phyloP scores from a whole-genome alignment of 2,113 vertebrate genomes.

The Tapirus terrestris region DNA sequence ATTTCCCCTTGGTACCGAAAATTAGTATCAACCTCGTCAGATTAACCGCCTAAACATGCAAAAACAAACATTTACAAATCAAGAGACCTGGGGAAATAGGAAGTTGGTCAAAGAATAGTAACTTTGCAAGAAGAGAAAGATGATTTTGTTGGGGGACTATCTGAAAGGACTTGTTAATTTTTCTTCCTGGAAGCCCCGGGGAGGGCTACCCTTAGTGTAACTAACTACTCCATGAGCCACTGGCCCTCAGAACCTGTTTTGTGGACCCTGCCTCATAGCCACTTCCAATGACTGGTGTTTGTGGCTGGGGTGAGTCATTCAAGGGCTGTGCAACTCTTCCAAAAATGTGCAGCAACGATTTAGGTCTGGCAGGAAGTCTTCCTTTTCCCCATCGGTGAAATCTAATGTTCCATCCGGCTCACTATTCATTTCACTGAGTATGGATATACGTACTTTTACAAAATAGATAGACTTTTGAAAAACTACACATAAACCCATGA shows the following conservation, averaged over 20 bases:
- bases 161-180: background rate
- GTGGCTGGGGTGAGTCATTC: background rate
- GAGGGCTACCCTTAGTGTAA: background rate
- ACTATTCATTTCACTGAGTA: background rate
- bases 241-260: background rate
- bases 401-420: background rate
- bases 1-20: background rate
- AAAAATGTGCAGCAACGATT: background rate
- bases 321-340: background rate
- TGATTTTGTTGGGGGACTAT: background rate
- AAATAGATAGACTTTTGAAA: background rate
- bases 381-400: background rate
- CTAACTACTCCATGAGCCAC: background rate
- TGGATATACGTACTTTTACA: background rate
- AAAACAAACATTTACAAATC: background rate
- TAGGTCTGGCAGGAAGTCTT: background rate
- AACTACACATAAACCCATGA: background rate
- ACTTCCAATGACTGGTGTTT: background rate
- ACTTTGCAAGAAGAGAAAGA: background rate
- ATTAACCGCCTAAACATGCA: slow-evolving; percentile 8
- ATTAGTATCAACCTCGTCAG: background rate
- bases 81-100: background rate
- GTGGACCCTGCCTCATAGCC: background rate
- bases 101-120: background rate
- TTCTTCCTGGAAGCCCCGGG: background rate